Evolutionary conservation across 2,113 vertebrate species (phyloP).

Genomic region (Brienomyrus brachyistius): DNA sequence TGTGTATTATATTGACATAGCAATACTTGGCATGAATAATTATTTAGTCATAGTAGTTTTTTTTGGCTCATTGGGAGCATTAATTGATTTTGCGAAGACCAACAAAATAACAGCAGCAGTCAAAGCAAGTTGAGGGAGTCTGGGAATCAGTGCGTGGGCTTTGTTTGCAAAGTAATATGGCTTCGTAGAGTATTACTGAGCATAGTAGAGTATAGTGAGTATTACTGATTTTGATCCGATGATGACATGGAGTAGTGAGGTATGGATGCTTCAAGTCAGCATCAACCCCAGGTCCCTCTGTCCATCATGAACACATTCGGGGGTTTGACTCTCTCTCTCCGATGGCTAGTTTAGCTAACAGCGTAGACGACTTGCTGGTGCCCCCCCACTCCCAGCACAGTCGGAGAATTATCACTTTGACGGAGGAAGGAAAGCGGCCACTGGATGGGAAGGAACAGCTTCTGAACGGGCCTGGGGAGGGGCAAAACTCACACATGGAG

Average conservation of each 20-base stretch:
- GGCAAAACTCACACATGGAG: not conserved
- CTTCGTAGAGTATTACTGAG: not conserved
- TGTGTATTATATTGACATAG: not conserved
- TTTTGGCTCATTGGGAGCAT: not conserved
- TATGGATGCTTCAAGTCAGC: not conserved
- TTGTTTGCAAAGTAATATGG: not conserved
- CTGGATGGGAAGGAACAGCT: not conserved
- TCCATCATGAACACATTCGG: not conserved
- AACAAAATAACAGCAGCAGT: not conserved
- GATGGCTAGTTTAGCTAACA: not conserved
- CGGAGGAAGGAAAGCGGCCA: not conserved
- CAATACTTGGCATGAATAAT: not conserved
- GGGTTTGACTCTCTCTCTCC: not conserved
- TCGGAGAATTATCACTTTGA: not conserved
- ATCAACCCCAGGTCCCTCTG: not conserved
- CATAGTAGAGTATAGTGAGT: too few relatives aligned
- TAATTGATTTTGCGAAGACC: not conserved
- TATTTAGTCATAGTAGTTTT: not conserved
- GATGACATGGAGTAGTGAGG: not conserved
- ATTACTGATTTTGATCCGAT: not conserved
- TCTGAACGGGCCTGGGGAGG: not conserved
- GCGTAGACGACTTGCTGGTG: not conserved
- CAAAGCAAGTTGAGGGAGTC: not conserved
- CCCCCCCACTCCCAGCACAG: not conserved
- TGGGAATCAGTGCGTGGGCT: not conserved